Evolutionary conservation across 2,797 vertebrate genomes (phyloP).

Genomic region (Scleropages formosus): DNA sequence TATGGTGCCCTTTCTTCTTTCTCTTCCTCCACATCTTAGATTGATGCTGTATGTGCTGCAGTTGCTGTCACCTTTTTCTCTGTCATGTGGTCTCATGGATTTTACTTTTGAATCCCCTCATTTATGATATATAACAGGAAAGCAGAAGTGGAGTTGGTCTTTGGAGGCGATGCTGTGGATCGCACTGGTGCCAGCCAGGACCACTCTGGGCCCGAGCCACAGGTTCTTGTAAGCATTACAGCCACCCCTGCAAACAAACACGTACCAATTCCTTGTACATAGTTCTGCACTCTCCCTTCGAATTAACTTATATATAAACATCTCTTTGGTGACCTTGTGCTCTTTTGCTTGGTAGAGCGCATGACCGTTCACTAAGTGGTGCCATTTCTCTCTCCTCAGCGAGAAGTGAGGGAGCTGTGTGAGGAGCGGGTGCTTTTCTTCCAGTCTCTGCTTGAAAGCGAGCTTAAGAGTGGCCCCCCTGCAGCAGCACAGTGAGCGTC

Average conservation of each 20-base stretch:
- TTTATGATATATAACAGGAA: conserved; percentile 53
- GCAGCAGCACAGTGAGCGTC: conserved; percentile 53
- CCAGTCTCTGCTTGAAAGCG: conserved; percentile 65
- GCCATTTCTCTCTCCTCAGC: conserved; percentile 49
- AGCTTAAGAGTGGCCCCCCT: conserved; percentile 49
- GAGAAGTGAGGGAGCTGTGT: conserved; percentile 66
- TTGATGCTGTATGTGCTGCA: no score
- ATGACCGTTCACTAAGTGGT: background rate
- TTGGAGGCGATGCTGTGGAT: conserved; percentile 47
- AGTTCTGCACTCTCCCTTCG: no score
- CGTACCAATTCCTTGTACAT: background rate
- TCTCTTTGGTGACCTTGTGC: background rate
- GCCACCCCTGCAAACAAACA: background rate
- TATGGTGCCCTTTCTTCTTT: conserved; percentile 26
- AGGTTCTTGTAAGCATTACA: conserved; percentile 65
- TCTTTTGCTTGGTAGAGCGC: no score
- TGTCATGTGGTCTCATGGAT: background rate
- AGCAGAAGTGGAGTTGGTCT: conserved; percentile 64
- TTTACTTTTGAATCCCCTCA: background rate
- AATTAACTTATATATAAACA: no score
- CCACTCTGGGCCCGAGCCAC: conserved; percentile 54
- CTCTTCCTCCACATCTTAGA: background rate
- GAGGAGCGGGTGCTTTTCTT: conserved; percentile 67
- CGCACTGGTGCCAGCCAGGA: conserved; percentile 38
- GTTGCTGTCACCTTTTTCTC: no score